These are phyloP conservation scores for Hormiphora californensis DNA, from an alignment of 37 sponge, comb jelly and placozoan species.

Conservation along the genomic window DNA sequence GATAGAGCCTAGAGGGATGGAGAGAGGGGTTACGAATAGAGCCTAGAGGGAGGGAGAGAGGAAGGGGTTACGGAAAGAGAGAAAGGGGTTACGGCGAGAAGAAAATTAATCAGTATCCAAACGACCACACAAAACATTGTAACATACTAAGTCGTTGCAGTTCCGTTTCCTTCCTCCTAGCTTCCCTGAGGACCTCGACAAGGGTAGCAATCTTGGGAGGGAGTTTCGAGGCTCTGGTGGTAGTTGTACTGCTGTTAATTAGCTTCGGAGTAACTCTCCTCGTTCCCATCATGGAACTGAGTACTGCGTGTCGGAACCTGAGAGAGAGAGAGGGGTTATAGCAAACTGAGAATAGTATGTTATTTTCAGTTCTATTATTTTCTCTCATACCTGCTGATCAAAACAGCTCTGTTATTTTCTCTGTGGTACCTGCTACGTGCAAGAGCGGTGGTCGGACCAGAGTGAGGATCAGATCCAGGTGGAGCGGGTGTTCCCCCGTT, in stretches of 20 bases:
- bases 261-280: constrained; percentile 34
- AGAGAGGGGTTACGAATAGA: no score
- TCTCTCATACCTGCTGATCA: no score
- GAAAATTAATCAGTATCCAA: no score
- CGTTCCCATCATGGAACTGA: constrained; percentile 53
- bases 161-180: constrained; percentile 42
- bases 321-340: no score
- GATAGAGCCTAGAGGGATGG: not conserved
- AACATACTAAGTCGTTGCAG: constrained; percentile 42
- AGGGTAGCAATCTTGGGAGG: constrained; percentile 50
- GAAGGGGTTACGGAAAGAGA: not conserved
- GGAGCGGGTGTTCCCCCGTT: not conserved
- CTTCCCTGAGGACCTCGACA: constrained; percentile 48
- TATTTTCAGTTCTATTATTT: no score
- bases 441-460: constrained; percentile 42
- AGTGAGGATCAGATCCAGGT: not conserved
- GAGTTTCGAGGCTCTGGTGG: not conserved
- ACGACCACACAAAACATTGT: no score
- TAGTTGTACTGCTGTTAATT: not conserved
- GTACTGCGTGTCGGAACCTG: constrained; percentile 55
- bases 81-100: not conserved
- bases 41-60: no score
- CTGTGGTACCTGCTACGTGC: constrained; percentile 52
- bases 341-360: no score
- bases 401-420: no score